Evolutionary conservation across 2,113 vertebrate genomes (phyloP).

Genomic region (Onychostoma macrolepis): DNA sequence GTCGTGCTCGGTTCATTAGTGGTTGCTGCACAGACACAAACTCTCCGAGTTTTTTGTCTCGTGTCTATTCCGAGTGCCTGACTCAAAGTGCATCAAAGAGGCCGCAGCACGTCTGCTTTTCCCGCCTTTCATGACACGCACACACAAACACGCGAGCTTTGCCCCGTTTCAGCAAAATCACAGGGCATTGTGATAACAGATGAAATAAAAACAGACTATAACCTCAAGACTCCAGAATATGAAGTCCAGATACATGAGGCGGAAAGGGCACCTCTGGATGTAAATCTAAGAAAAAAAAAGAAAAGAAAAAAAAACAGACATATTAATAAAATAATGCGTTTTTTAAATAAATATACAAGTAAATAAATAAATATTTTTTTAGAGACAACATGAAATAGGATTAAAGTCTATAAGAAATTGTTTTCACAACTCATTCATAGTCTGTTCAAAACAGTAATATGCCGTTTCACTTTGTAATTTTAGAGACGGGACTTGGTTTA

Average conservation of each 20-base stretch:
- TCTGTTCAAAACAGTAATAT: not conserved
- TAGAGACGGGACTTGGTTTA: not conserved
- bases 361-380: not conserved
- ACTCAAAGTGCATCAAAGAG: constrained; percentile 69
- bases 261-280: not conserved
- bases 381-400: not conserved
- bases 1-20: constrained; percentile 54
- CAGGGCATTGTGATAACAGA: not conserved
- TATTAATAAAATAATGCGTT: not conserved
- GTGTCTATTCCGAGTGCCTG: constrained; percentile 67
- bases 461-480: not conserved
- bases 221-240: not conserved
- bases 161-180: not conserved
- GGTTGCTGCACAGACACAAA: constrained; percentile 66
- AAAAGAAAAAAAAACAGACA: not conserved
- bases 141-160: constrained; percentile 39
- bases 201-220: constrained; percentile 15
- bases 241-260: not conserved
- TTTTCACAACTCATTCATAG: not conserved
- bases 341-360: not conserved
- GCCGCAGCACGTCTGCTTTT: constrained; percentile 71
- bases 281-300: too few species aligned
- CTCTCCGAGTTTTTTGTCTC: constrained; percentile 61
- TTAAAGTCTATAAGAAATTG: not conserved
- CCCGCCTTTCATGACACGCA: constrained; percentile 69